Conservation (phyloP, 1,140 invertebrate genomes). For the Zeugodacus cucurbitae region DNA sequence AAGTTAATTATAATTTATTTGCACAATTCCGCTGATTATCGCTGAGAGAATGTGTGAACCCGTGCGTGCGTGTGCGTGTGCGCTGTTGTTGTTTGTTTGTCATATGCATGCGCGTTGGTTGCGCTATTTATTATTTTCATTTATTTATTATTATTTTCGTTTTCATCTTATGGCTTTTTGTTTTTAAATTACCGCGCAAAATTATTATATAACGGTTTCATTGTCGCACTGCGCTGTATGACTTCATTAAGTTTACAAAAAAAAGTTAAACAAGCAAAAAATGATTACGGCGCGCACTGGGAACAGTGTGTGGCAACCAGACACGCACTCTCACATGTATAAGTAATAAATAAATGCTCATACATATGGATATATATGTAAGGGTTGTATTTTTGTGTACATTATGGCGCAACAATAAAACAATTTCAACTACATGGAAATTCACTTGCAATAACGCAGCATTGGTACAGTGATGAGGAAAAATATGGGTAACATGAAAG, state of each 20-base stretch:
- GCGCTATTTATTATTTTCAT: not conserved
- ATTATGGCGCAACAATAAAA: not conserved
- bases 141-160: not conserved
- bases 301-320: not conserved
- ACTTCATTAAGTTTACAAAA: not conserved
- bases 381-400: not conserved
- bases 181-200: not conserved
- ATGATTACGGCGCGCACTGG: not conserved
- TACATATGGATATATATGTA: not conserved
- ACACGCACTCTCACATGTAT: not conserved
- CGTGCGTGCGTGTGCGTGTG: not conserved
- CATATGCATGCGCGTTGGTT: not conserved
- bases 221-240: not conserved
- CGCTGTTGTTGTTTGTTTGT: not conserved
- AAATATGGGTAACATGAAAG: too few species aligned
- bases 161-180: not conserved
- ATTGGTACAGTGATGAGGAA: too few species aligned
- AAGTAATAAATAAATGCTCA: not conserved
- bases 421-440: too few species aligned
- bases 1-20: constrained; percentile 7
- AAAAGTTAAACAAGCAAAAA: not conserved
- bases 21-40: not conserved
- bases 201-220: not conserved
- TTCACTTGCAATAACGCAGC: too few species aligned
- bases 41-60: not conserved